Evolutionary conservation across 1,140 invertebrate genomes (phyloP), one percentile per base, ranked within the genome.

Genomic region (Araneus ventricosus): DNA sequence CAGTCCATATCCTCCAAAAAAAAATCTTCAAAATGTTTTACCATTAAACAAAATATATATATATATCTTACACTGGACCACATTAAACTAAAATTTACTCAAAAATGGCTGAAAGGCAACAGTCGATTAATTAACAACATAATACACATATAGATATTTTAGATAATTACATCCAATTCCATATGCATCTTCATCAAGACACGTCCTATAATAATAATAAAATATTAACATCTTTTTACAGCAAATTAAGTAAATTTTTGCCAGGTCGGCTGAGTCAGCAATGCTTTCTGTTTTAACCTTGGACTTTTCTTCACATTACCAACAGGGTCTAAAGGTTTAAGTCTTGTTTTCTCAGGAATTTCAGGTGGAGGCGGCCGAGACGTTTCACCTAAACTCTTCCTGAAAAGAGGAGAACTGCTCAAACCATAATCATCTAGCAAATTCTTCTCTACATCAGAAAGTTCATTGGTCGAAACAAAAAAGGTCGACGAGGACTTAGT

Each of bases 381-480:
- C 17, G 14, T 80, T 24, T 30, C 14, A 37, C 34, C 22, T 24
- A 52, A 39, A 87, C 34, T 87, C 39, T 63, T 88, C 17, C 80
- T 63, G 52, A 93, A 93, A 5, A 93, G 27, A 37, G 91, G 82
- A n/a, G 91, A 87, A 61, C 34, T 63, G 41, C 91, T 93, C 22
- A 93, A 27, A 1, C 91, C 91, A 79, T 93, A 93, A 39, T 93
- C 91, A 80, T 80, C 70, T 27, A 93, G 24, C 22, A 93, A 87
- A 45, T 88, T 63, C 30, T 88, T 93, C 6, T 93, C 91, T 7
- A 41, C 45, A 20, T 93, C 91, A 39, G 84, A 79, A 41, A 93
- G 67, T 41, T 79, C 59, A 34, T 24, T 59, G 1, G 61, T 4
- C 0, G 37, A 30, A 57, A 93, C 84, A 57, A 93, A 93, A 80